Conservation (phyloP, 2,888 invertebrate genomes). For the Eremobia ochroleuca region DNA sequence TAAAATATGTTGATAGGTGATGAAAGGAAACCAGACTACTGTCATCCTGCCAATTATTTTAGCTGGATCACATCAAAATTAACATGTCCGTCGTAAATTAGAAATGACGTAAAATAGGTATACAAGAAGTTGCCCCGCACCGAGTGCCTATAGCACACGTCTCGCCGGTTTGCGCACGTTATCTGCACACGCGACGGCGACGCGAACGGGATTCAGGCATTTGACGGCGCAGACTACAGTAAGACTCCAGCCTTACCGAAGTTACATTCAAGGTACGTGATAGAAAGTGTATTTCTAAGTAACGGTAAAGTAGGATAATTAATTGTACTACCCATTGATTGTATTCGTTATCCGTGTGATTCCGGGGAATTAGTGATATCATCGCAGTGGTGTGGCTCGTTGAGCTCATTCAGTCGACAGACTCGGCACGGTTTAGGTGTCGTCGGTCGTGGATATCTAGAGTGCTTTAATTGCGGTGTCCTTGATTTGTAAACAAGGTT, state of each 20-base stretch:
- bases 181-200: constrained; percentile 29
- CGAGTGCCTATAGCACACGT: constrained; percentile 49
- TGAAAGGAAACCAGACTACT: constrained; percentile 4
- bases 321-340: constrained; percentile 20
- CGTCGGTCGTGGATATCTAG: constrained; percentile 32
- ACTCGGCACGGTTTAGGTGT: constrained; percentile 34
- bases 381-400: constrained; percentile 14
- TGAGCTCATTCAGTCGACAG: constrained; percentile 38
- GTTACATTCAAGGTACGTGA: constrained; percentile 47
- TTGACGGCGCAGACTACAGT: constrained; percentile 1
- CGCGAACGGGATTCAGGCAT: background rate
- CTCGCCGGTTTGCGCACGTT: constrained; percentile 38
- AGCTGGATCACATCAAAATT: constrained; percentile 10
- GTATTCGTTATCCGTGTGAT: constrained; percentile 29
- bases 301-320: constrained; percentile 38
- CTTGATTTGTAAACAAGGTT: constrained; percentile 56
- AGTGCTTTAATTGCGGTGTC: constrained; percentile 46
- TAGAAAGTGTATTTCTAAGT: constrained; percentile 39
- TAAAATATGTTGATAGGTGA: background rate
- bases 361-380: constrained; percentile 56
- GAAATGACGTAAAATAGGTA: constrained; percentile 38
- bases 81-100: constrained; percentile 30
- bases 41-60: constrained; percentile 2
- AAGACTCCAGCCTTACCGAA: constrained; percentile 33
- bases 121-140: constrained; percentile 12